These are phyloP conservation scores for Anomalospiza imberbis DNA, from an alignment of 2,797 vertebrate species.

Conservation along the genomic window DNA sequence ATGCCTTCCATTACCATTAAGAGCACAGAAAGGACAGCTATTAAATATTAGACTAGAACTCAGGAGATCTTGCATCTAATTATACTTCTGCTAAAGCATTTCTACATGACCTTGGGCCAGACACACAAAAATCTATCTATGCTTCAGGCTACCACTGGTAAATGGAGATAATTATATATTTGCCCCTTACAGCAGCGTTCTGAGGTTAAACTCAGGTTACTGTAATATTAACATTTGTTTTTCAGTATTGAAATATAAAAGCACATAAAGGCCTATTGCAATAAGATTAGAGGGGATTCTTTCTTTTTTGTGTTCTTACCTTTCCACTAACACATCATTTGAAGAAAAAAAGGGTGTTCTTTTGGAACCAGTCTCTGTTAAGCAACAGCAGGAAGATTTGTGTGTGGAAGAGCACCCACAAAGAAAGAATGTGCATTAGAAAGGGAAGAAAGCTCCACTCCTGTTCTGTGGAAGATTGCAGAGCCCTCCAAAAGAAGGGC, in stretches of 20 bases:
- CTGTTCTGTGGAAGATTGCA: background rate
- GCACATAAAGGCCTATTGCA: background rate
- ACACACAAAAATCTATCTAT: background rate
- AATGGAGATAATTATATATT: slow-evolving; percentile 34
- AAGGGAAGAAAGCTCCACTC: background rate
- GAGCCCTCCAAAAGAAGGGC: background rate
- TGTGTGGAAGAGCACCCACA: background rate
- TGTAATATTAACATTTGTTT: slow-evolving; percentile 49
- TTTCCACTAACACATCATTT: background rate
- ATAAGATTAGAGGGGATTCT: background rate
- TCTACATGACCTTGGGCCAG: slow-evolving; percentile 33
- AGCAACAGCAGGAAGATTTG: background rate
- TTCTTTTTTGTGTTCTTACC: background rate
- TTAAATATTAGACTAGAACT: slow-evolving; percentile 34
- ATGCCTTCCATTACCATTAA: slow-evolving; percentile 21
- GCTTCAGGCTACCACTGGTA: background rate
- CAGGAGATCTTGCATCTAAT: slow-evolving; percentile 30
- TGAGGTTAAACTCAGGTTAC: slow-evolving; percentile 43
- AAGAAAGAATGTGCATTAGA: background rate
- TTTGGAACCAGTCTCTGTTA: background rate
- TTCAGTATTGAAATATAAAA: slow-evolving; percentile 4
- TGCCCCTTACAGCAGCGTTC: background rate
- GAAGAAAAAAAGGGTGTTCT: background rate
- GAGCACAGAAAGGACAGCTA: background rate
- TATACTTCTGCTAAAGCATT: slow-evolving; percentile 25